These are phyloP conservation scores for Schizothorax lantsangensis DNA, from an alignment of 2,797 vertebrate species.

Conservation along the genomic window DNA sequence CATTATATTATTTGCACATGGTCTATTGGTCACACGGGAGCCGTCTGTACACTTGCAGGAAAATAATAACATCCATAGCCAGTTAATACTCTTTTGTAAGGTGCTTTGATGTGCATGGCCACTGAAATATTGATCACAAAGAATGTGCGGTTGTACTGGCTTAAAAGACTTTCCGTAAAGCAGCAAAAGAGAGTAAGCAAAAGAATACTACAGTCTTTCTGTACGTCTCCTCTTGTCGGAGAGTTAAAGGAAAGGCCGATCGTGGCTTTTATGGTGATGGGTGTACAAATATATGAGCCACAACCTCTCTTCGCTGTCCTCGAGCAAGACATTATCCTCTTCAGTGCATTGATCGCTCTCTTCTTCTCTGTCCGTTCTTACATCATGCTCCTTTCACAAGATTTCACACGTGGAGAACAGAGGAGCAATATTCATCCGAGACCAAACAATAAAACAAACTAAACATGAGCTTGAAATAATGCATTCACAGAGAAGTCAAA, in stretches of 20 bases:
- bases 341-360: neutral
- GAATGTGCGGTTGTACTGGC: neutral
- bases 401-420: constrained; percentile 1
- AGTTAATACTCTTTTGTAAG: constrained; percentile 23
- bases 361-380: neutral
- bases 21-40: neutral
- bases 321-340: constrained; percentile 36
- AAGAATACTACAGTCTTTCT: neutral
- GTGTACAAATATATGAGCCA: constrained; percentile 29
- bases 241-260: neutral
- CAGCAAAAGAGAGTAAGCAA: neutral
- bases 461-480: neutral
- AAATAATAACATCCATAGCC: constrained; percentile 6
- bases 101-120: constrained; percentile 11
- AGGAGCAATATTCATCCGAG: neutral
- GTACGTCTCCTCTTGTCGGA: neutral
- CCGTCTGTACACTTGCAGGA: neutral
- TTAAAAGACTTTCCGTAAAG: constrained; percentile 18
- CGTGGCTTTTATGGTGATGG: neutral
- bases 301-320: constrained; percentile 27
- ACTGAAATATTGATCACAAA: constrained; percentile 33
- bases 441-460: constrained; percentile 21
- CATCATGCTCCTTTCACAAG: constrained; percentile 9
- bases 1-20: neutral
- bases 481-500: neutral